Base-by-base conservation (phyloP, 1,140 invertebrate genomes). In the Diorhabda elongata region DNA sequence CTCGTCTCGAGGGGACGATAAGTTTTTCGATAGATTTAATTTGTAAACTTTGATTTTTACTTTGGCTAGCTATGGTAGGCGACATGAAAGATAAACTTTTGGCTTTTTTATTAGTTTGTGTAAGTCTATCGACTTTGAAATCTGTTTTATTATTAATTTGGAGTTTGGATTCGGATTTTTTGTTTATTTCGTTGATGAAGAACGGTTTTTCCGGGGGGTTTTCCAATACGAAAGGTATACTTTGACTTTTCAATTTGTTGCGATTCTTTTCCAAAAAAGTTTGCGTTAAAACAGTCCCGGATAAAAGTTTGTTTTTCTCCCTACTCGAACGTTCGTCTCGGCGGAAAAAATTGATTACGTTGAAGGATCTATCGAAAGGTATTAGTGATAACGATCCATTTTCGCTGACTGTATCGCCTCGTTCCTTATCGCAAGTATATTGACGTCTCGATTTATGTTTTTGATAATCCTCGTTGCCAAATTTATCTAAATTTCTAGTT, bases 41-140 rank as follows among this genome's bases (percentile, higher is more conserved):
- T 57, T 75, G 73, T 2, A 66, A 70, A 66, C 75, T 74, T 61
- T 75, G 67, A 44, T 75, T 77, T 67, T 79, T 80, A 41, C 73
- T 71, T 65, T 79, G 73, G 44, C 76, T 79, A 2, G 76, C 67
- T 45, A 77, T 63, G 0, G 78, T 80, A 3, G 78, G 78, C 5
- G 72, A 75, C 78, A 80, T 80, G 56, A 79, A 80, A 3, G 75
- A 69, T 44, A 42, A 57, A 52, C 57, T 69, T 66, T 6, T 69
- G 41, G 47, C 26, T 61, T 71, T 71, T 68, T 44, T 58, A 60
- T 58, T 64, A 67, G 8, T 41, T 56, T 69, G 47, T 6, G 47
- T 52, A 52, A 52, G 6, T 52, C n/a, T n/a, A 4, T n/a, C n/a
- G 47, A 52, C 3, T 4, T 52, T 52, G 6, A 52, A 52, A 52